These are phyloP conservation scores for Drosophila suzukii DNA, from an alignment of 1,140 invertebrate species.

Conservation along the genomic window DNA sequence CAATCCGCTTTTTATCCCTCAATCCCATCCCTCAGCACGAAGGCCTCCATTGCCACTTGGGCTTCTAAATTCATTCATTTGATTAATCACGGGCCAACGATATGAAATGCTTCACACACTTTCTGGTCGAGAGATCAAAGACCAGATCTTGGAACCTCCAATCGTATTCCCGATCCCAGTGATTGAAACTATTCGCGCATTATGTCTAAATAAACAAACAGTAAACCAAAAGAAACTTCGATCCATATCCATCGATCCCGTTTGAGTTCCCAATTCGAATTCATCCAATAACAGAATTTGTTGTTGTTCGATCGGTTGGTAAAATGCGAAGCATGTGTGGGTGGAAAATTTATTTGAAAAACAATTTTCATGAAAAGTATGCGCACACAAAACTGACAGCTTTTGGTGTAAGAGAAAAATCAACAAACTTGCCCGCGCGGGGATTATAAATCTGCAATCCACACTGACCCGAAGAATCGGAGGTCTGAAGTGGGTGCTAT, in stretches of 20 bases:
- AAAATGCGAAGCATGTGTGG: conserved; percentile 38
- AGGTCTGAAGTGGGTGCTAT: neutral
- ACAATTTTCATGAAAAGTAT: conserved; percentile 81
- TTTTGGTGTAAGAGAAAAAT: conserved; percentile 70
- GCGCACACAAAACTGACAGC: conserved; percentile 79
- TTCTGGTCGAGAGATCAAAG: conserved; percentile 62
- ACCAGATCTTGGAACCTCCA: conserved; percentile 27
- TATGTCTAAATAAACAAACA: conserved; percentile 82
- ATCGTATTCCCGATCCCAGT: conserved; percentile 31
- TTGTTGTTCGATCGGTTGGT: conserved; percentile 28
- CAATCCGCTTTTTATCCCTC: conserved; percentile 1
- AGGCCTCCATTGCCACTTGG: conserved; percentile 1
- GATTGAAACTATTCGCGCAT: conserved; percentile 81
- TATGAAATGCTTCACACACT: conserved; percentile 54
- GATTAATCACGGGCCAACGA: conserved; percentile 67
- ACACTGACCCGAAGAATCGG: conserved; percentile 46
- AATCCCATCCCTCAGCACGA: conserved; percentile 12
- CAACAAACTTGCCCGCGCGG: conserved; percentile 54
- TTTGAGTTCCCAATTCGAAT: conserved; percentile 6
- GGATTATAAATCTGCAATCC: conserved; percentile 71
- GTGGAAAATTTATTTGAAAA: conserved; percentile 78
- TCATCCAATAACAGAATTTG: conserved; percentile 43
- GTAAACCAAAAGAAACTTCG: conserved; percentile 29
- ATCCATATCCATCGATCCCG: conserved; percentile 33
- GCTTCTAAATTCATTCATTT: conserved; percentile 64